phyloP scores from a whole-genome alignment of 2,888 invertebrate species.

The Nemotelus pantherinus region DNA sequence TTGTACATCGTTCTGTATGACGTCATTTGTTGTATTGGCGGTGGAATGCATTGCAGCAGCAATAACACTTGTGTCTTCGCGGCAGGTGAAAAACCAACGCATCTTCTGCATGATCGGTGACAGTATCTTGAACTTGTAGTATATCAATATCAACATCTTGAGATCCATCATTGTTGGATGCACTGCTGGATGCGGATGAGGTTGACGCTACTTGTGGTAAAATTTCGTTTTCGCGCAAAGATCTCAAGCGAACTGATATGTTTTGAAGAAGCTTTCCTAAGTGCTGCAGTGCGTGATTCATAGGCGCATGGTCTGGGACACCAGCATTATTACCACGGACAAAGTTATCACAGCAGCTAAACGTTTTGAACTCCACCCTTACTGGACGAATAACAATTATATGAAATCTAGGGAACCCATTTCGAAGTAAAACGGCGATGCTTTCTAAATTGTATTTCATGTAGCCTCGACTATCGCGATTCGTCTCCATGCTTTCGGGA shows the following conservation, averaged over 20 bases:
- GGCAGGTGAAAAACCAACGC: slow-evolving; percentile 56
- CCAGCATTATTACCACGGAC: slow-evolving; percentile 83
- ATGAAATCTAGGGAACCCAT: no score
- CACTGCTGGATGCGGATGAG: slow-evolving; percentile 58
- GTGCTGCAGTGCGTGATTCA: slow-evolving; percentile 78
- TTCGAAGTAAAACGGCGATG: no score
- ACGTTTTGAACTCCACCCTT: slow-evolving; percentile 85
- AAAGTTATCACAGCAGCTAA: slow-evolving; percentile 90
- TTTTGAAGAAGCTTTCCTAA: slow-evolving; percentile 72
- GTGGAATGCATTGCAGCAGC: slow-evolving; percentile 64
- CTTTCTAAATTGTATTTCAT: no score
- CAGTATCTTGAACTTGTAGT: slow-evolving; percentile 67
- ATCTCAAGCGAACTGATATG: slow-evolving; percentile 68
- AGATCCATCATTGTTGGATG: slow-evolving; percentile 52
- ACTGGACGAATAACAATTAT: no score
- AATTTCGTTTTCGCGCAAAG: slow-evolving; percentile 69
- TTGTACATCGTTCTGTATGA: no score
- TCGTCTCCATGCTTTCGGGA: no score
- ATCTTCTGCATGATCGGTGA: slow-evolving; percentile 63
- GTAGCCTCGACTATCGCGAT: no score
- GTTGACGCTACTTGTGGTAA: slow-evolving; percentile 64
- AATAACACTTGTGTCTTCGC: slow-evolving; percentile 51
- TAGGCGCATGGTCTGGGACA: slow-evolving; percentile 81
- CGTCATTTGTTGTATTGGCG: no score
- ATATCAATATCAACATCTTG: slow-evolving; percentile 71